These are phyloP conservation scores for Danio choprae DNA, from an alignment of 2,797 vertebrate genomes.

Conservation along the genomic window DNA sequence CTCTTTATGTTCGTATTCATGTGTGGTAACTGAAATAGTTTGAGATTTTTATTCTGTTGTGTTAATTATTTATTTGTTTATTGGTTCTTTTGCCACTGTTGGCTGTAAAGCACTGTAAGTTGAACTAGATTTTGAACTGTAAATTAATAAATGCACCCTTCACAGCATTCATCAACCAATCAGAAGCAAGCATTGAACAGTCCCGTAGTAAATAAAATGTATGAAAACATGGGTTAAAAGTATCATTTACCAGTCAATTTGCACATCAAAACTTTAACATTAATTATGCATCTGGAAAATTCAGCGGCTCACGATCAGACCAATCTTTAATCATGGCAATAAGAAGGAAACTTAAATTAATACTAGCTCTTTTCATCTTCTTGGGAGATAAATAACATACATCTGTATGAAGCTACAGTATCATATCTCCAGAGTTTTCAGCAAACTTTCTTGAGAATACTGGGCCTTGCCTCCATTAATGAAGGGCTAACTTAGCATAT, in stretches of 20 bases:
- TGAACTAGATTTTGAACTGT: too few relatives aligned
- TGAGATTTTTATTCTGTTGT: too few relatives aligned
- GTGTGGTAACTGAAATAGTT: too few relatives aligned
- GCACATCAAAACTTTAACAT: slow-evolving; percentile 48
- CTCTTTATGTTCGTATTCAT: too few relatives aligned
- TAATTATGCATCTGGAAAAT: slow-evolving; percentile 40
- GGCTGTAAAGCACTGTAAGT: too few relatives aligned
- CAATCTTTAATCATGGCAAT: slow-evolving; percentile 33
- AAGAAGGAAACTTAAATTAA: background rate
- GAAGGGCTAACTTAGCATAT: slow-evolving; percentile 35
- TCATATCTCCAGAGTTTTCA: slow-evolving; percentile 13
- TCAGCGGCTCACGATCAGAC: slow-evolving; percentile 14
- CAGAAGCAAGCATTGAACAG: too few relatives aligned
- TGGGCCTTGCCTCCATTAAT: slow-evolving; percentile 10
- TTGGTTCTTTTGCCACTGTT: too few relatives aligned
- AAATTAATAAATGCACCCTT: too few relatives aligned
- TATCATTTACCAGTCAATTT: slow-evolving; percentile 46
- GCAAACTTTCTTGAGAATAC: slow-evolving; percentile 27
- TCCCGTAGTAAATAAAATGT: background rate
- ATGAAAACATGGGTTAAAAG: slow-evolving; percentile 33
- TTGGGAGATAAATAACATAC: slow-evolving; percentile 16
- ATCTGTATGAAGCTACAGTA: background rate
- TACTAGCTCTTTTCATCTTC: slow-evolving; percentile 9
- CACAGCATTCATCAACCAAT: too few relatives aligned
- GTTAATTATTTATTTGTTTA: too few relatives aligned